Evolutionary conservation across 2,888 invertebrate species (phyloP), one percentile per base, ranked within the genome.

Genomic region (Hyppa rectilinea): DNA sequence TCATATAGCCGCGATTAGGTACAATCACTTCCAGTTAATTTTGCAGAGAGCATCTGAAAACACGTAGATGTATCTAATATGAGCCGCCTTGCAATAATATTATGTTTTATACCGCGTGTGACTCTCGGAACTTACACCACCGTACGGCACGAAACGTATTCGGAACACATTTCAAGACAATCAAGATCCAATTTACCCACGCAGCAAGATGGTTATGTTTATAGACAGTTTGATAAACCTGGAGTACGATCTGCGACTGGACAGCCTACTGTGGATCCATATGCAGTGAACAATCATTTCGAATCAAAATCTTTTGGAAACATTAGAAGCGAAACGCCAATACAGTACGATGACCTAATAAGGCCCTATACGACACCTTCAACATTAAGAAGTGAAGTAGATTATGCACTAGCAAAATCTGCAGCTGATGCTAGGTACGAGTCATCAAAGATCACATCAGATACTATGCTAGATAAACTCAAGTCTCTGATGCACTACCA

Each of bases 1-100:
- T 89, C 87, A 92, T 94, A 95, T 91, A 94, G 92, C 90, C 91
- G 89, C 82, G 81, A 87, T 89, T 88, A 84, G 86, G 76, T 85
- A 87, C 87, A 81, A 83, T 67, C 78, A 87, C 84, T 91, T 91
- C 88, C 94, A 95, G 93, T 94, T 84, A 75, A 84, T 75, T 69
- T 83, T 75, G 68, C 65, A 65, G 65, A 80, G 80, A 76, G 81
- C 74, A 71, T 66, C 80, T 58, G 85, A 75, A 86, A 82, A 87
- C 90, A 90, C 90, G 91, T 88, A 75, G 73, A 86, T 85, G 85
- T 85, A 82, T 80, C 59, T 77, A 89, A 78, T 78, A 93, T 93
- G 93, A 71, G 81, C 79, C 87, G 87, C 31, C 63, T 81, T 45
- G 68, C 90, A 49, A 58, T 93, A 72, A 71, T 93, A 71, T 67